Percentiles rank a stretch among this genome's conserved stretches.
These are phyloP conservation scores for Pseudocheirus occidentalis DNA, from an alignment of 2,797 vertebrate genomes.

Conservation along the genomic window DNA sequence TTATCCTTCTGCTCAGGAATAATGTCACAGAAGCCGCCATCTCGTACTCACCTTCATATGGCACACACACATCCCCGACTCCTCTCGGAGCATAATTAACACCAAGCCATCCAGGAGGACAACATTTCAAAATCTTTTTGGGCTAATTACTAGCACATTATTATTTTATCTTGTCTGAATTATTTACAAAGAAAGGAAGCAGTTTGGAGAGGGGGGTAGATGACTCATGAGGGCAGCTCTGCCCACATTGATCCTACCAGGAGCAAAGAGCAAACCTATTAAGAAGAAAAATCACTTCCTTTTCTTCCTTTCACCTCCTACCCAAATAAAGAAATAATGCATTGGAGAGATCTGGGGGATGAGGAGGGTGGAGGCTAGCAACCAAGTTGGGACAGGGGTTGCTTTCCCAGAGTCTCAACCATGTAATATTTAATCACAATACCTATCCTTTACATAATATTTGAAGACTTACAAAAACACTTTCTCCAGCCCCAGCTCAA, in stretches of 20 bases:
- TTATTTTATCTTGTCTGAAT: conserved; percentile 73
- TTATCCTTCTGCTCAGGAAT: background rate
- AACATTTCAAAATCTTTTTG: background rate
- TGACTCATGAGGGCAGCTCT: conserved; percentile 51
- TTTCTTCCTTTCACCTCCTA: conserved; percentile 41
- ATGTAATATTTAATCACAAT: background rate
- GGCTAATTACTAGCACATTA: conserved; percentile 69
- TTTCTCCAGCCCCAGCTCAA: background rate
- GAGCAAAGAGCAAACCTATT: conserved; percentile 72
- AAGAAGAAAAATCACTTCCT: conserved; percentile 78
- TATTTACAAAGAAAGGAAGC: conserved; percentile 76
- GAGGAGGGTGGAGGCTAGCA: fast-evolving
- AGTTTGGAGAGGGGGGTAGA: conserved; percentile 32
- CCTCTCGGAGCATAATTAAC: fast-evolving
- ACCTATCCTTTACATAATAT: background rate
- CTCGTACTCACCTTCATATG: fast-evolving
- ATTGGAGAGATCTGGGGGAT: conserved; percentile 9
- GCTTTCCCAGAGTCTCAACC: fast-evolving
- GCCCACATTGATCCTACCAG: conserved; percentile 70
- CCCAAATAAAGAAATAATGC: conserved; percentile 54
- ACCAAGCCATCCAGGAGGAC: background rate
- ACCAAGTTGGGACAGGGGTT: background rate
- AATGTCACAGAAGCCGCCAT: background rate
- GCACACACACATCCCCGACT: background rate
- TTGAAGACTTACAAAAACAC: background rate